Evolutionary conservation across 2,888 invertebrate species (phyloP), one percentile per base, ranked within the genome.

Genomic region (Lepas anatifera): DNA sequence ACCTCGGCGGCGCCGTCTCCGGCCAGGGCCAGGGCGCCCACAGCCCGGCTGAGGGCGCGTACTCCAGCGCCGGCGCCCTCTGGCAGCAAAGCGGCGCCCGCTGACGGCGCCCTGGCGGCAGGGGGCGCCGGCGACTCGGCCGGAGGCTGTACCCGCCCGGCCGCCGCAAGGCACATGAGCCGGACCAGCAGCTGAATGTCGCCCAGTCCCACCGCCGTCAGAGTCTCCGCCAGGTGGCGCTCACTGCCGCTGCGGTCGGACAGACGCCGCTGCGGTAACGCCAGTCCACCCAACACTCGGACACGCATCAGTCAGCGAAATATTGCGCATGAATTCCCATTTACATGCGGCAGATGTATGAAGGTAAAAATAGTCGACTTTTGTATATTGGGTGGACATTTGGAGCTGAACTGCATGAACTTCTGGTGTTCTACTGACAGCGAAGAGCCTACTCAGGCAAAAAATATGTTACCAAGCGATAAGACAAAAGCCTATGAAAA

Each of bases 131-230:
- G 25, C n/a, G 71, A 70, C 69, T 74, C 75, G 52, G 72, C 75
- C 68, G 74, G 75, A 72, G 73, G 68, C 43, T 83, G 82, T 39
- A 84, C 81, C 70, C 84, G 80, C 52, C 84, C 84, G 74, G 83
- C 82, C 7, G 86, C 85, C 63, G 84, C 83, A 69, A 86, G 77
- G 35, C 84, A 84, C 86, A 86, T 86, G 37, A 86, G 79, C 18
- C 83, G 81, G 0, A 85, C 83, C 1, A 86, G 81, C 75, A 84
- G 83, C 70, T 83, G 81, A 46, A 86, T 83, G 77, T 86, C 85
- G 3, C 83, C 82, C 70, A 86, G 78, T n/a, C 83, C 83, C 39
- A 83, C 80, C 22, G 80, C 79, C 71, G 81, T 79, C 69, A 84
- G 76, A 6, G 82, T 82, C 39, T 78, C 77, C 1, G 80, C 79